Conservation (phyloP, 2,113 vertebrate genomes). For the Myotis davidii region DNA sequence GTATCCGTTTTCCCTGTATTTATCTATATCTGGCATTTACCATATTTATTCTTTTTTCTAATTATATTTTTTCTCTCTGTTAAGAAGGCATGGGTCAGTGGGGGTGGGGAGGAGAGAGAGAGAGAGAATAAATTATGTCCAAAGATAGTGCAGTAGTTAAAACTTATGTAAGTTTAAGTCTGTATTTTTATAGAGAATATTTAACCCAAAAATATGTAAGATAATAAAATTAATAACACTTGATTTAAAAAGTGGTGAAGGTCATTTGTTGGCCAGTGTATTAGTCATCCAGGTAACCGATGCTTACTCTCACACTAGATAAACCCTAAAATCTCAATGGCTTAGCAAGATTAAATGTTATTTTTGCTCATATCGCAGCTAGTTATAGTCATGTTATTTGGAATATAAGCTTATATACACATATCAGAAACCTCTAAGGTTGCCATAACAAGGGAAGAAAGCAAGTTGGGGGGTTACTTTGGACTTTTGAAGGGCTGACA, state of each 20-base stretch:
- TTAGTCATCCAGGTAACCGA: neutral
- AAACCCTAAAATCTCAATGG: neutral
- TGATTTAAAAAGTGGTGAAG: neutral
- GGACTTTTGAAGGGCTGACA: neutral
- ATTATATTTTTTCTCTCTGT: neutral
- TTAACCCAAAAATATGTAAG: neutral
- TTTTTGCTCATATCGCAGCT: neutral
- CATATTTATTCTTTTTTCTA: neutral
- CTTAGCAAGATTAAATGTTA: neutral
- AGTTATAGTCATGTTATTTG: neutral
- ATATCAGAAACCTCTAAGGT: neutral
- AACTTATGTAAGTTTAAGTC: neutral
- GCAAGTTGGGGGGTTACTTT: neutral
- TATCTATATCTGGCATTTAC: neutral
- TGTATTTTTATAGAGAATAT: neutral
- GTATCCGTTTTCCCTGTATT: neutral
- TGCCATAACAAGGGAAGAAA: neutral
- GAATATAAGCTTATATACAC: neutral
- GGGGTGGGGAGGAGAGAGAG: neutral
- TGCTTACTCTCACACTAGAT: neutral
- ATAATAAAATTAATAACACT: constrained; percentile 30
- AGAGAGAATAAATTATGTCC: neutral
- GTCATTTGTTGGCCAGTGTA: neutral
- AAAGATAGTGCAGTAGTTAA: neutral
- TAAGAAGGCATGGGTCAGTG: neutral